Evolutionary conservation across 2,888 invertebrate genomes (phyloP).

Genomic region (Acanthococcus lagerstroemiae): DNA sequence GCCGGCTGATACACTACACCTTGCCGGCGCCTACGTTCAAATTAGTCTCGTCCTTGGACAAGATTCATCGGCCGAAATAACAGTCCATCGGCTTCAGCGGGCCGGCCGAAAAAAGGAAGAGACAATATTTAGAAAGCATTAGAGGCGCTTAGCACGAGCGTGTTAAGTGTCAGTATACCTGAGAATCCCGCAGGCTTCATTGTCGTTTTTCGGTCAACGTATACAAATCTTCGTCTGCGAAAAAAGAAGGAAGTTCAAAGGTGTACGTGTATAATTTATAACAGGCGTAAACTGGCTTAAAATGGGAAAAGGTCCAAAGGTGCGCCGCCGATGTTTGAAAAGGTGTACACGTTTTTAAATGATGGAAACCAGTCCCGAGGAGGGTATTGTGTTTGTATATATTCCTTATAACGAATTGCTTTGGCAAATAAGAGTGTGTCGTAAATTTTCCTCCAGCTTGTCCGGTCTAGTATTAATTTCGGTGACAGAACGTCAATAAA

Average conservation of each 20-base stretch:
- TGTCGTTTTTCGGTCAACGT: not conserved
- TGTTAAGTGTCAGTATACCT: not conserved
- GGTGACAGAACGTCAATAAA: not conserved
- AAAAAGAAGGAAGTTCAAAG: not conserved
- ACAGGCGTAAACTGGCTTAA: not conserved
- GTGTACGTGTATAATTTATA: not conserved
- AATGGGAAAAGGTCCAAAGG: not conserved
- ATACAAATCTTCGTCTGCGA: not conserved
- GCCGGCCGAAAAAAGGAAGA: no score
- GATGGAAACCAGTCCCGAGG: not conserved
- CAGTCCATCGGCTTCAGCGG: no score
- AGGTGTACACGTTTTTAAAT: not conserved
- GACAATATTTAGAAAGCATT: no score
- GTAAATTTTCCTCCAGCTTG: not conserved
- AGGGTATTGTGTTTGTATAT: not conserved
- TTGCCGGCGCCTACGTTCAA: no score
- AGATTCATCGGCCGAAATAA: no score
- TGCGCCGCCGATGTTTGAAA: not conserved
- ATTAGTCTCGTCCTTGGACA: no score
- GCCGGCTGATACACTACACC: no score
- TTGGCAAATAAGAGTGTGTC: not conserved
- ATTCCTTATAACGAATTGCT: constrained; percentile 1
- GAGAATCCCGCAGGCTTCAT: not conserved
- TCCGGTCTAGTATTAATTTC: constrained; percentile 1
- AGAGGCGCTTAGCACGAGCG: no score